These are phyloP conservation scores for Cheilosia urbana DNA, from an alignment of 2,888 invertebrate genomes.

Conservation along the genomic window DNA sequence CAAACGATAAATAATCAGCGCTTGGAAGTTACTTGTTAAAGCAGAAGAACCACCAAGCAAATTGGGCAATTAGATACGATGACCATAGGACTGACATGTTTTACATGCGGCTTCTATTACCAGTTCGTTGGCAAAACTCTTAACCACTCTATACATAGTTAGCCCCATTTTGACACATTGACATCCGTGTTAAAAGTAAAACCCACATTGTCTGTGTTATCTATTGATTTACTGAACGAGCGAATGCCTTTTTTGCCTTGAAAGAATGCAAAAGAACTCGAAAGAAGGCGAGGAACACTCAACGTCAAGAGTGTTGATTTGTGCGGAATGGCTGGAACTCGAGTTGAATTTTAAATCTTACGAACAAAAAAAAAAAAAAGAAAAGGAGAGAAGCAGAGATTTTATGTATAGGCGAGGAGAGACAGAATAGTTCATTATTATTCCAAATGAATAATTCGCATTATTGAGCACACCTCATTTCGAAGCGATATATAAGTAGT, in stretches of 20 bases:
- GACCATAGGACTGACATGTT: background rate
- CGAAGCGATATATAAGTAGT: slow-evolving; percentile 30
- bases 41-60: slow-evolving; percentile 7
- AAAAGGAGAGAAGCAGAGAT: slow-evolving; percentile 25
- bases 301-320: slow-evolving; percentile 10
- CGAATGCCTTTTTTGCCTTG: slow-evolving; percentile 1
- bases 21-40: slow-evolving; percentile 2
- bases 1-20: slow-evolving; percentile 19
- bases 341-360: slow-evolving; percentile 18
- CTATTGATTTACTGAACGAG: slow-evolving; percentile 20
- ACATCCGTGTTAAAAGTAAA: slow-evolving; percentile 27
- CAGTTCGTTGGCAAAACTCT: background rate
- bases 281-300: background rate
- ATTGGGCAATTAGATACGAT: slow-evolving; percentile 38
- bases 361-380: slow-evolving; percentile 19
- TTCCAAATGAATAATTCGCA: slow-evolving; percentile 46
- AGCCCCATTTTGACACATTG: slow-evolving; percentile 45
- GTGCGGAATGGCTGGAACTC: slow-evolving; percentile 9
- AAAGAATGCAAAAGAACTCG: background rate
- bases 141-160: background rate
- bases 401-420: background rate
- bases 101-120: background rate
- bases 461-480: slow-evolving; percentile 65
- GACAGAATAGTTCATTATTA: slow-evolving; percentile 42
- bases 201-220: background rate